Evolutionary conservation across 2,888 invertebrate genomes (phyloP).

Genomic region (Philereme transversata): DNA sequence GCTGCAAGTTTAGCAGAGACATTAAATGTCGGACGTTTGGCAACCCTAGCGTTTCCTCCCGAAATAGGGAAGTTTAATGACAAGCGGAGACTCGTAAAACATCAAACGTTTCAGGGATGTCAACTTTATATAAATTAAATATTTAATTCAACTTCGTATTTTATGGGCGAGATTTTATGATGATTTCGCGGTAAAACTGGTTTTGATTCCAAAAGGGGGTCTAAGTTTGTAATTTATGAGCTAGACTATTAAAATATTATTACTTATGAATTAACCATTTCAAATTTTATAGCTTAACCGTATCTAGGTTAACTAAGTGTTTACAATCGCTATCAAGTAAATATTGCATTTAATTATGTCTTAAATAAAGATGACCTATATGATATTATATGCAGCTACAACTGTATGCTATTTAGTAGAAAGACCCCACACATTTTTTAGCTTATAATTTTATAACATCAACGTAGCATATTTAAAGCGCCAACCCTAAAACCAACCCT

Average conservation of each 20-base stretch:
- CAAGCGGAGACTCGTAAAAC: constrained; percentile 75
- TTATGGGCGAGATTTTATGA: constrained; percentile 25
- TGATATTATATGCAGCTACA: too few relatives aligned
- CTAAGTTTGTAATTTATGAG: constrained; percentile 21
- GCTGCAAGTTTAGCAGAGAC: constrained; percentile 6
- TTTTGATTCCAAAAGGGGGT: constrained; percentile 11
- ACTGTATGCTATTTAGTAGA: too few relatives aligned
- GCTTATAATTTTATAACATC: not conserved
- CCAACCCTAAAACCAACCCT: constrained; percentile 40
- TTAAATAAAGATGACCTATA: too few relatives aligned
- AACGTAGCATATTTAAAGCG: constrained; percentile 5
- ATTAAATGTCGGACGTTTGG: constrained; percentile 31
- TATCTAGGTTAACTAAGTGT: too few relatives aligned
- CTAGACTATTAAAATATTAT: not conserved
- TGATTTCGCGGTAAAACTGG: constrained; percentile 23
- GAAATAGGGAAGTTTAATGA: constrained; percentile 77
- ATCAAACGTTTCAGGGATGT: constrained; percentile 71
- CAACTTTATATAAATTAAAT: constrained; percentile 46
- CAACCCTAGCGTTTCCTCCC: constrained; percentile 64
- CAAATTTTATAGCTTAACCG: too few relatives aligned
- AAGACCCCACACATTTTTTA: too few relatives aligned
- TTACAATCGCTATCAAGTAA: too few relatives aligned
- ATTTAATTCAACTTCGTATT: constrained; percentile 35
- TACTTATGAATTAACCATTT: too few relatives aligned
- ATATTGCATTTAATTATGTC: too few relatives aligned